These are phyloP conservation scores for Rhincodon typus DNA, from an alignment of 2,797 vertebrate genomes.

Conservation along the genomic window DNA sequence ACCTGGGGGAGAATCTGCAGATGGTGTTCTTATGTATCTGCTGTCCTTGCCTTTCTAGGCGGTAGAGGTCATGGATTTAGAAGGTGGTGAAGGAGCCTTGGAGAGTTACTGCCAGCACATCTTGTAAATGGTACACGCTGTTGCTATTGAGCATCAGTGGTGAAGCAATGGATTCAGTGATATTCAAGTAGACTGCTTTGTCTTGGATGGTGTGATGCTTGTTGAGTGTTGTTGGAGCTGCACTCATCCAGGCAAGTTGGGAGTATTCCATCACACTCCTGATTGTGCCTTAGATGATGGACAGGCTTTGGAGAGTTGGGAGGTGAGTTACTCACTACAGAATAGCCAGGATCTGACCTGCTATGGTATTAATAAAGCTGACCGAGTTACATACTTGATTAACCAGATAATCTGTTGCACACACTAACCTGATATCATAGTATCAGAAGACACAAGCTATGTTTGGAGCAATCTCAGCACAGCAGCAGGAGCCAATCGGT, in stretches of 20 bases:
- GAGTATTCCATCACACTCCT: background rate
- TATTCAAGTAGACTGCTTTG: too few relatives aligned
- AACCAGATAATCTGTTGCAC: background rate
- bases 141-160: background rate
- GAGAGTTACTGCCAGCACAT: background rate
- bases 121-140: background rate
- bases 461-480: background rate
- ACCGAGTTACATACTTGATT: background rate
- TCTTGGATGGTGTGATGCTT: background rate
- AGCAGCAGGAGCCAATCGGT: background rate
- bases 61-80: background rate
- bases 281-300: background rate
- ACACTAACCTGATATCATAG: too few relatives aligned
- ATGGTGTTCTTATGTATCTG: too few relatives aligned
- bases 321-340: background rate
- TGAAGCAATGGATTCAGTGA: background rate
- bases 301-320: too few relatives aligned
- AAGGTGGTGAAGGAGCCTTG: background rate
- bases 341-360: background rate
- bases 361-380: background rate
- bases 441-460: background rate
- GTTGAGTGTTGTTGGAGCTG: background rate
- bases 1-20: too few relatives aligned
- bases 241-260: background rate
- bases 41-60: background rate